Percentiles rank a stretch among this genome's conserved stretches.
phyloP scores from a whole-genome alignment of 2,888 invertebrate species.

The Allophyes oxyacanthae region DNA sequence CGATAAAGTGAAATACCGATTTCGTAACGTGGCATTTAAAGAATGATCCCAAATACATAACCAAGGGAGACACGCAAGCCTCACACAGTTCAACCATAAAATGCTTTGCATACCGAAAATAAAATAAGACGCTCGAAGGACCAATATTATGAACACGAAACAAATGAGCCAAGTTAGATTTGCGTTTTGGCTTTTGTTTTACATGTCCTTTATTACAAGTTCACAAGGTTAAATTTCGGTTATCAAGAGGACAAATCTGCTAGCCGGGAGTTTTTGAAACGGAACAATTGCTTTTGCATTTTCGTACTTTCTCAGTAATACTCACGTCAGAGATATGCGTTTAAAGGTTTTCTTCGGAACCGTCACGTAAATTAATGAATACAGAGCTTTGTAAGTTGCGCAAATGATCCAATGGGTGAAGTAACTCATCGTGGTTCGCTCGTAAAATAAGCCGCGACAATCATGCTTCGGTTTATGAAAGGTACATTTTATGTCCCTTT shows the following conservation, averaged over 20 bases:
- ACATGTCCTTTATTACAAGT: slow-evolving; percentile 41
- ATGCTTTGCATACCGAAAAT: slow-evolving; percentile 73
- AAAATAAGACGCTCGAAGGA: slow-evolving; percentile 72
- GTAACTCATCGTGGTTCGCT: slow-evolving; percentile 68
- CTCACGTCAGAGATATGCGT: slow-evolving; percentile 69
- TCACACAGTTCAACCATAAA: slow-evolving; percentile 75
- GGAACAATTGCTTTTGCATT: slow-evolving; percentile 58
- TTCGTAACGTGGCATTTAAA: slow-evolving; percentile 62
- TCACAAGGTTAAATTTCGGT: slow-evolving; percentile 52
- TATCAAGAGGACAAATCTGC: slow-evolving; percentile 22
- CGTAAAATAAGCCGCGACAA: slow-evolving; percentile 66
- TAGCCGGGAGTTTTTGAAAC: slow-evolving; percentile 50
- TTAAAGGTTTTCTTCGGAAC: slow-evolving; percentile 76
- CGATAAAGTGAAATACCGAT: slow-evolving; percentile 63
- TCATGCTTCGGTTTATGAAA: slow-evolving; percentile 44
- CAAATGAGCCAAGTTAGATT: slow-evolving; percentile 68
- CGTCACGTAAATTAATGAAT: slow-evolving; percentile 83
- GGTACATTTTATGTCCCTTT: slow-evolving; percentile 43
- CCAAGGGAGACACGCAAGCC: slow-evolving; percentile 68
- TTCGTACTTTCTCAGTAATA: slow-evolving; percentile 64
- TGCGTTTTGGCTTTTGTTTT: slow-evolving; percentile 52
- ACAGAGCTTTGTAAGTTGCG: slow-evolving; percentile 69
- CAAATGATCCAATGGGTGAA: slow-evolving; percentile 62
- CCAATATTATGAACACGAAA: slow-evolving; percentile 70
- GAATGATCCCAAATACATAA: slow-evolving; percentile 66